These are phyloP conservation scores for Drosophila miranda DNA, from an alignment of 1,140 invertebrate genomes.

Conservation along the genomic window DNA sequence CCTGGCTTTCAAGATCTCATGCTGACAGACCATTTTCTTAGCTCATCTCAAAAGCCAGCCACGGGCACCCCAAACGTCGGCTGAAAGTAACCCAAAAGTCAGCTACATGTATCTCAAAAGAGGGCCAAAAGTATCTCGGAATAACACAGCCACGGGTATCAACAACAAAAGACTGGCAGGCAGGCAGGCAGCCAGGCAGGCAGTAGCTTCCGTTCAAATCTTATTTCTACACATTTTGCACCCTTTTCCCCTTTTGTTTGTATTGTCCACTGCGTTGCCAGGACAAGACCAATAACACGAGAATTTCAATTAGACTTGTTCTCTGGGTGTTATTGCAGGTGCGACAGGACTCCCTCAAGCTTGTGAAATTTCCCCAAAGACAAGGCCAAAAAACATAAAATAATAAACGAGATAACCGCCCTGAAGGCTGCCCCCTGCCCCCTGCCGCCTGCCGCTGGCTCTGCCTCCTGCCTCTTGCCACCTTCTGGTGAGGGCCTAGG, in stretches of 20 bases:
- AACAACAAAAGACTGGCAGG: too few relatives aligned
- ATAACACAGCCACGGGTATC: too few relatives aligned
- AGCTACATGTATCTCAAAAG: too few relatives aligned
- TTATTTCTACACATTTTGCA: constrained; percentile 4
- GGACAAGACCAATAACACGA: not conserved
- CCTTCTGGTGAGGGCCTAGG: not conserved
- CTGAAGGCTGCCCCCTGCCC: too few relatives aligned
- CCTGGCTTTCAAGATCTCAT: too few relatives aligned
- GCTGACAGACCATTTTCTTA: constrained; percentile 6
- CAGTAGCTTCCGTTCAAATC: not conserved
- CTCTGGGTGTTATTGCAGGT: constrained; percentile 32
- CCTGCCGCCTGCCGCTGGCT: not conserved
- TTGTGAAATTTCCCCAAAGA: constrained; percentile 28
- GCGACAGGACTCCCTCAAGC: constrained; percentile 5
- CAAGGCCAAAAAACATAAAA: constrained; percentile 11
- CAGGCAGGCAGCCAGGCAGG: too few relatives aligned
- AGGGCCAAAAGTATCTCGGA: too few relatives aligned
- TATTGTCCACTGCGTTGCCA: not conserved
- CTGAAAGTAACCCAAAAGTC: too few relatives aligned
- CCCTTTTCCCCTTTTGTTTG: not conserved
- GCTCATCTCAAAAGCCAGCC: too few relatives aligned
- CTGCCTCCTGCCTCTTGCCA: not conserved
- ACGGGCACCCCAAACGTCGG: too few relatives aligned
- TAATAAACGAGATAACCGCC: constrained; percentile 24
- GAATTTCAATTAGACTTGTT: constrained; percentile 32